Evolutionary conservation across 2,797 vertebrate genomes (phyloP), one percentile per base, ranked within the genome.

Genomic region (Oryzias sinensis): DNA sequence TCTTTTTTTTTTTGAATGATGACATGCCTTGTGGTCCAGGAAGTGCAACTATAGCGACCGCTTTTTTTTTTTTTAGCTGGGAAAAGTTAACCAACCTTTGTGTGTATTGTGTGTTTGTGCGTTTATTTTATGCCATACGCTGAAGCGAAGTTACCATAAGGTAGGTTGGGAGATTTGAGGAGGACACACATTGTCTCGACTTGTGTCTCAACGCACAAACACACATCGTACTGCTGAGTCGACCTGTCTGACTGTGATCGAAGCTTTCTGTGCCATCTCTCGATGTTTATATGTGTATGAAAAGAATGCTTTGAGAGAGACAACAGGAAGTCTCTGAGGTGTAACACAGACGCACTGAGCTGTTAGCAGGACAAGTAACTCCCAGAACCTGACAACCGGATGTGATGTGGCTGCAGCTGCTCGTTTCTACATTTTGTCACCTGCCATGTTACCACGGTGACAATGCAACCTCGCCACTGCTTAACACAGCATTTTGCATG

Each of bases 101-200:
- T 85, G 49, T 84, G 56, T 86, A 22, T 29, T 83, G 66, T 86
- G 74, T 85, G 69, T 86, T 74, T 87, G 75, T 87, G 56, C 78
- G 72, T 85, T 71, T 87, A 83, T 81, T 85, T 87, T 85, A 83
- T 83, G 86, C 83, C 70, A 82, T 86, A 83, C 91, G 79, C 80
- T 92, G 90, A 93, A 93, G 92, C 91, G 89, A 92, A 86, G 88
- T 90, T 93, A 86, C 80, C 81, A 86, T 79, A 93, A 93, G 92
- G 92, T 93, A 93, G 91, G 92, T 92, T 53, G 49, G 59, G 71
- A 65, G 77, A 74, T 87, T 66, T 89, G 85, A 83, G 80, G 83
- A 18, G 83, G 83, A 81, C 70, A 70, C 79, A 77, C 74, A 79
- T 74, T 84, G 79, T 88, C 71, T 73, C 52, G 48, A 79, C 72